Conservation (phyloP, 2,888 invertebrate genomes). For the Hoplodrina ambigua region DNA sequence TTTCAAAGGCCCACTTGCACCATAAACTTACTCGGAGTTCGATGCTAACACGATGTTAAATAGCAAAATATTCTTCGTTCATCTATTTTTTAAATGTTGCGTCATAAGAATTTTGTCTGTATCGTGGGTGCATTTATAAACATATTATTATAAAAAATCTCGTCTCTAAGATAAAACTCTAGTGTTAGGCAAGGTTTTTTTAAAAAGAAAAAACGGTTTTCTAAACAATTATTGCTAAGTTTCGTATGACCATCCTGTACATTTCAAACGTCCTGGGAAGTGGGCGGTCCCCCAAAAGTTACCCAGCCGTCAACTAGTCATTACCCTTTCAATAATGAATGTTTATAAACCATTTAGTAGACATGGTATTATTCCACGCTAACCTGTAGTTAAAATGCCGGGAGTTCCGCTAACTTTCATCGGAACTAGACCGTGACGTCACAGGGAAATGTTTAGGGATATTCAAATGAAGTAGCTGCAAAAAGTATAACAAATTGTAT, state of each 20-base stretch:
- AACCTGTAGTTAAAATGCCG: slow-evolving; percentile 34
- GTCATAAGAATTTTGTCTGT: no score
- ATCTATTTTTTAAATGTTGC: no score
- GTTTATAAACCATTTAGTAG: slow-evolving; percentile 10
- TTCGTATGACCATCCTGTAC: background rate
- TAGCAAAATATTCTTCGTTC: no score
- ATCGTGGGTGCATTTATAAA: no score
- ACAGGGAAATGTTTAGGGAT: slow-evolving; percentile 19
- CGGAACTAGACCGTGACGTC: slow-evolving; percentile 35
- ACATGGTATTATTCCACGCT: slow-evolving; percentile 4
- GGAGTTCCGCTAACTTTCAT: slow-evolving; percentile 15
- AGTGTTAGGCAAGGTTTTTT: no score
- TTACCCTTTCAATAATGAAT: slow-evolving; percentile 22
- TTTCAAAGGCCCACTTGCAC: no score
- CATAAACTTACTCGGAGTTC: no score
- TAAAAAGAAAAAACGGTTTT: no score
- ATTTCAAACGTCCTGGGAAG: slow-evolving; percentile 13
- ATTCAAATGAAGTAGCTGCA: slow-evolving; percentile 4
- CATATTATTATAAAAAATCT: no score
- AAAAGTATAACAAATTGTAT: background rate
- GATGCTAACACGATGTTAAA: no score
- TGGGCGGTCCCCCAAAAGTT: background rate
- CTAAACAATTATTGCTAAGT: no score
- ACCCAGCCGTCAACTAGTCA: slow-evolving; percentile 12
- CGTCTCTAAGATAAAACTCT: no score